Conservation (phyloP, 2,888 invertebrate species). For the Tenthredo mesomela region DNA sequence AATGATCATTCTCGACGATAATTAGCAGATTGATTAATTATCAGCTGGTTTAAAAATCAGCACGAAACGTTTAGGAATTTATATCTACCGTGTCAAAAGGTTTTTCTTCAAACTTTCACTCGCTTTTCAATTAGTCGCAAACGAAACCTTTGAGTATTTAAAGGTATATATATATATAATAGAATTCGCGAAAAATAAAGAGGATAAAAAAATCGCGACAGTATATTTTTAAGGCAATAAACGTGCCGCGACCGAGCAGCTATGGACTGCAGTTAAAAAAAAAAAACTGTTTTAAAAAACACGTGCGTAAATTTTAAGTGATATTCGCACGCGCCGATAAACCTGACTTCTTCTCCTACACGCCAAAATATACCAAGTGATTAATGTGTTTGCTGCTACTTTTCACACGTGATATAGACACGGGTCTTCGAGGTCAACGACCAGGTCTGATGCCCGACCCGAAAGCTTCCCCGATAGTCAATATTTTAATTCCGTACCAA, state of each 20-base stretch:
- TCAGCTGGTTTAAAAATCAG: not conserved
- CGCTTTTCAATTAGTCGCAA: conserved; percentile 1
- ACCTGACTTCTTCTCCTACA: not conserved
- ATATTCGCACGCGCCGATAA: conserved; percentile 21
- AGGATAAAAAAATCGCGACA: not conserved
- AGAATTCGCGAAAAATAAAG: not conserved
- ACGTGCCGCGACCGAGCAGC: not conserved
- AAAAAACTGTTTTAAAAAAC: not conserved
- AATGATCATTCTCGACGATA: not conserved
- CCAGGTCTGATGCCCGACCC: not conserved
- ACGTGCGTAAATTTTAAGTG: conserved; percentile 23
- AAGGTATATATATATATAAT: not conserved
- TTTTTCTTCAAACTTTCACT: conserved; percentile 11
- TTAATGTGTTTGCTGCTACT: conserved; percentile 47
- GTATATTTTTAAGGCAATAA: conserved; percentile 1
- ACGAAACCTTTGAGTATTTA: not conserved
- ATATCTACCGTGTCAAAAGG: not conserved
- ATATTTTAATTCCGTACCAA: not conserved
- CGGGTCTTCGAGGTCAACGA: conserved; percentile 27
- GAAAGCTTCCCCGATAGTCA: conserved; percentile 27
- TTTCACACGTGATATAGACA: conserved; percentile 41
- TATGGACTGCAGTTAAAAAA: not conserved
- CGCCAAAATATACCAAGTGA: conserved; percentile 24
- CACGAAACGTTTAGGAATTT: not conserved
- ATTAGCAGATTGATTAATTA: not conserved